A percentile compares a stretch with the other conserved stretches of the same genome.
These are phyloP conservation scores for Dyspetes luteomarginatus DNA, from an alignment of 2,888 invertebrate genomes.

Conservation along the genomic window DNA sequence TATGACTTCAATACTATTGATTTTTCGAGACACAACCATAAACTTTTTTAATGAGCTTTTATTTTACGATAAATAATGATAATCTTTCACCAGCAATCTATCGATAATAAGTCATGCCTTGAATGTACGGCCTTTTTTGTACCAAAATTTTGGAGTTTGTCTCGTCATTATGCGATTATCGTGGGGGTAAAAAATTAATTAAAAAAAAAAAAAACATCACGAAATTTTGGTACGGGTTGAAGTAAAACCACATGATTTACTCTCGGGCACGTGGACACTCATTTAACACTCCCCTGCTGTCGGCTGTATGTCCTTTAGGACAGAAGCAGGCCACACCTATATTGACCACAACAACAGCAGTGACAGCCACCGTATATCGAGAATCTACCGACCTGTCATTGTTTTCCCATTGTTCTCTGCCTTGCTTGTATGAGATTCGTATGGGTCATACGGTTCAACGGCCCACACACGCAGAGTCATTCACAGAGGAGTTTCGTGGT, in stretches of 20 bases:
- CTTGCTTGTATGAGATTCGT: conserved; percentile 37
- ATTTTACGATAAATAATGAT: too few species aligned
- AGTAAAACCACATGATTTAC: conserved; percentile 47
- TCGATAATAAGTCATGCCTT: too few species aligned
- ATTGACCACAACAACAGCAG: conserved; percentile 39
- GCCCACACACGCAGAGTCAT: conserved; percentile 2
- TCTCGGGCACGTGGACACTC: conserved; percentile 46
- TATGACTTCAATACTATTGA: too few species aligned
- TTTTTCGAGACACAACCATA: too few species aligned
- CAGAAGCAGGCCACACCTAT: conserved; percentile 1
- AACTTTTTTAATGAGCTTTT: too few species aligned
- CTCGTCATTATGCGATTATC: background rate
- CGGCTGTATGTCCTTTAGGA: conserved; percentile 30
- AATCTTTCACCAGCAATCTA: too few species aligned
- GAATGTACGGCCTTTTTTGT: too few species aligned
- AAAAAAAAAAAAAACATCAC: background rate
- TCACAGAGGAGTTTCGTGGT: conserved; percentile 19
- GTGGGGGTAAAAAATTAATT: background rate
- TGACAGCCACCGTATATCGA: conserved; percentile 23
- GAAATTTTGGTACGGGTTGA: background rate
- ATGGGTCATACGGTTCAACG: conserved; percentile 36
- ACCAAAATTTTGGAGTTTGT: too few species aligned
- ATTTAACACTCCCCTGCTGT: conserved; percentile 57
- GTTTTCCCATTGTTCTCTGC: conserved; percentile 48
- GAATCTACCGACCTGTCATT: conserved; percentile 51